Percentiles rank a stretch among this genome's conserved stretches.
Conservation (phyloP, 2,113 vertebrate species). For the Girardinichthys multiradiatus region DNA sequence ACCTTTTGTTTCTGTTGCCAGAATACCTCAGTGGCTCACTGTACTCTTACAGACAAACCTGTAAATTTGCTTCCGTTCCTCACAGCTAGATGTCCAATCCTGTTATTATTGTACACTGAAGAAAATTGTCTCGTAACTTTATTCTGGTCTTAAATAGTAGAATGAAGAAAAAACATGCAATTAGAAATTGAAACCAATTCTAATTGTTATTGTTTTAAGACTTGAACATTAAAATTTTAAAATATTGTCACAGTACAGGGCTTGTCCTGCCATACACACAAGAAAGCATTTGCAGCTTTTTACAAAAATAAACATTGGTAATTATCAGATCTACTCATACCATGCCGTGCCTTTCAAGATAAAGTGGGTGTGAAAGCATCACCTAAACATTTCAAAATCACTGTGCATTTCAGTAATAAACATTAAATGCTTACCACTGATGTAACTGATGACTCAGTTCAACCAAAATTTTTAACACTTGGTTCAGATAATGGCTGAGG, state of each 20-base stretch:
- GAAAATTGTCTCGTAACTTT: conserved; percentile 23
- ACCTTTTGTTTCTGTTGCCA: conserved; percentile 18
- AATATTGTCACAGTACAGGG: not conserved
- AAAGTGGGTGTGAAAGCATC: too few relatives aligned
- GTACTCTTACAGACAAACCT: conserved; percentile 39
- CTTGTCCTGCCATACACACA: not conserved
- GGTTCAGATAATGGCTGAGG: not conserved
- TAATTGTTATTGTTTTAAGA: not conserved
- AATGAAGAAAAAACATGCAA: too few relatives aligned
- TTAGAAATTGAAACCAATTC: not conserved
- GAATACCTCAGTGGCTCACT: conserved; percentile 43
- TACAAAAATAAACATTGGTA: not conserved
- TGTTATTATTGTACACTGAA: conserved; percentile 45
- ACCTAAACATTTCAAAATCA: too few relatives aligned
- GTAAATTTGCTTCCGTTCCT: conserved; percentile 45
- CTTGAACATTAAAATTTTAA: not conserved
- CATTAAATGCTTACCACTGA: too few relatives aligned
- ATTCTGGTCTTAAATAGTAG: not conserved
- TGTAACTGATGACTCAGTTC: too few relatives aligned
- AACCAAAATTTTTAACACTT: not conserved
- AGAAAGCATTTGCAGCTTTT: not conserved
- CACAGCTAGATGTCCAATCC: conserved; percentile 37
- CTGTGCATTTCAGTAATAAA: too few relatives aligned
- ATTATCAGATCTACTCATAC: too few relatives aligned
- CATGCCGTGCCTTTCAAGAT: too few relatives aligned